phyloP scores from a whole-genome alignment of 2,888 invertebrate species.

The Cephus spinipes region DNA sequence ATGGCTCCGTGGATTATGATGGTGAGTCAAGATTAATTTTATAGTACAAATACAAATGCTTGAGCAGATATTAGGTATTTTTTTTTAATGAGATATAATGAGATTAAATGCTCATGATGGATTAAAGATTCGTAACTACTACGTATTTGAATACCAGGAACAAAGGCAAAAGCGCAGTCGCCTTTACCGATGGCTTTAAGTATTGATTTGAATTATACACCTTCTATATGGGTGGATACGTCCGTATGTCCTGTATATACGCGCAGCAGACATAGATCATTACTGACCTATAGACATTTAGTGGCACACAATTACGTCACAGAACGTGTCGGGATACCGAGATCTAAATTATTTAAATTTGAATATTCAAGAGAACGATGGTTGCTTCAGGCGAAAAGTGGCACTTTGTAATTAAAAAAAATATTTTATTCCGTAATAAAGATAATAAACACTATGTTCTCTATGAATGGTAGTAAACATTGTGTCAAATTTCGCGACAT shows the following conservation, averaged over 20 bases:
- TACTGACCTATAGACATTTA: conserved; percentile 2
- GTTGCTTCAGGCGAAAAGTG: not conserved
- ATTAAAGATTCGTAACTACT: not conserved
- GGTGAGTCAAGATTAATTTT: conserved; percentile 67
- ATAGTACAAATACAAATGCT: not conserved
- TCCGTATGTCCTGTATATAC: not conserved
- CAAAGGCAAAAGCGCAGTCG: conserved; percentile 21
- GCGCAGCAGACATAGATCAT: not conserved
- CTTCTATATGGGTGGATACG: not conserved
- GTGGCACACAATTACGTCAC: not conserved
- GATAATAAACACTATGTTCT: not conserved
- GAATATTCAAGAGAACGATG: not conserved
- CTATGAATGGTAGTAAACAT: not conserved
- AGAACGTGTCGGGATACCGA: not conserved
- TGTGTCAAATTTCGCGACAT: not conserved
- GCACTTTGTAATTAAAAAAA: not conserved
- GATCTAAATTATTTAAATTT: not conserved
- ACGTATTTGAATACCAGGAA: not conserved
- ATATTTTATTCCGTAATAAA: not conserved
- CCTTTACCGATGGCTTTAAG: conserved; percentile 46
- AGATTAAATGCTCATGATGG: not conserved
- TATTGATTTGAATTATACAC: conserved; percentile 46
- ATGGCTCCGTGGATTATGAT: conserved; percentile 85
- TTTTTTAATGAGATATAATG: not conserved
- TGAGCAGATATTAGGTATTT: not conserved